Percentiles rank a stretch among this genome's conserved stretches.
Evolutionary conservation across 2,797 vertebrate genomes (phyloP).

Genomic region (Pangasius krempfi): DNA sequence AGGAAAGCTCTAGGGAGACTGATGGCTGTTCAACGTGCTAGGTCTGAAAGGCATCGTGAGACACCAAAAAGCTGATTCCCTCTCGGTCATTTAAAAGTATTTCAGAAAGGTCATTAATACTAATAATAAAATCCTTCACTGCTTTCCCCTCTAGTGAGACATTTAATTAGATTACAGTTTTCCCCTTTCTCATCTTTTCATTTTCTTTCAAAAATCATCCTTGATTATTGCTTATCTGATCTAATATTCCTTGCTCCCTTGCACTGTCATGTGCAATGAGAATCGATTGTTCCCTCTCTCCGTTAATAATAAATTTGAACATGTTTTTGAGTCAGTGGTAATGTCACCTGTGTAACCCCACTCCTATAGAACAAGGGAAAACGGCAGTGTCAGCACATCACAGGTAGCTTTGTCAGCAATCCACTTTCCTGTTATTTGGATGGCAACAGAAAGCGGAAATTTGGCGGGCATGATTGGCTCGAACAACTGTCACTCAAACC

Average conservation of each 20-base stretch:
- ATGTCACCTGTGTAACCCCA: slow-evolving; percentile 1
- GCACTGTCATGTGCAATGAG: slow-evolving; percentile 40
- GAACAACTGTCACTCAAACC: slow-evolving; percentile 24
- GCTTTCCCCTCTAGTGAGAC: slow-evolving; percentile 50
- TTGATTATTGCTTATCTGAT: slow-evolving; percentile 57
- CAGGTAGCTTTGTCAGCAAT: slow-evolving; percentile 15
- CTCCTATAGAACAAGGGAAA: slow-evolving; percentile 8
- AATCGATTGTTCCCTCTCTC: background rate
- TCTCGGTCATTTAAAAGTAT: slow-evolving; percentile 54
- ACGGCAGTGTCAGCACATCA: slow-evolving; percentile 22
- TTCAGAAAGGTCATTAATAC: slow-evolving; percentile 62
- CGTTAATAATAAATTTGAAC: slow-evolving; percentile 3
- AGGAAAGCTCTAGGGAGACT: slow-evolving; percentile 42
- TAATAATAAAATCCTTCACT: slow-evolving; percentile 57
- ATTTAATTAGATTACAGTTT: slow-evolving; percentile 61
- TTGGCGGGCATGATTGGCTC: slow-evolving; percentile 28
- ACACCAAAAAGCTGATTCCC: slow-evolving; percentile 50
- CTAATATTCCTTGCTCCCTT: slow-evolving; percentile 30
- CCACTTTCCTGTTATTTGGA: slow-evolving; percentile 24
- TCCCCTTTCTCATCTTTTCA: slow-evolving; percentile 50
- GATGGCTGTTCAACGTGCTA: slow-evolving; percentile 36
- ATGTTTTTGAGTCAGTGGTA: slow-evolving; percentile 1
- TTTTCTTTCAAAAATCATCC: slow-evolving; percentile 50
- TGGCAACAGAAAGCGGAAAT: slow-evolving; percentile 3
- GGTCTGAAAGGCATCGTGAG: slow-evolving; percentile 40